Percentiles rank a stretch among this genome's conserved stretches.
Conservation (phyloP, 2,888 invertebrate genomes). For the Plagodis dolabraria region DNA sequence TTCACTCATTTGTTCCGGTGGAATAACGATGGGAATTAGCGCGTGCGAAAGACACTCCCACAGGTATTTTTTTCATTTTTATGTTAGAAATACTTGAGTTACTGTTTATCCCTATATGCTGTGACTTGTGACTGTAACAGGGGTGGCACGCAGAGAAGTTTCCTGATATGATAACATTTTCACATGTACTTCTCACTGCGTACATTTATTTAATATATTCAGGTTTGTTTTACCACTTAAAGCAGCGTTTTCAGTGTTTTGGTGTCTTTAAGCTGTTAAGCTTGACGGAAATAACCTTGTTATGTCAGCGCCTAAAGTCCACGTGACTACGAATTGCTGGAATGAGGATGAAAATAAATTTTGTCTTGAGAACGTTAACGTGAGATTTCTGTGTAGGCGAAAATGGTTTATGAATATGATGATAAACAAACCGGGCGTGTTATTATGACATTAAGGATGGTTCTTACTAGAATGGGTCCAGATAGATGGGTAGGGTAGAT, state of each 20-base stretch:
- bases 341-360: conserved; percentile 13
- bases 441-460: too few relatives aligned
- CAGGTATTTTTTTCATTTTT: too few relatives aligned
- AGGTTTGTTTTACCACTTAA: conserved; percentile 46
- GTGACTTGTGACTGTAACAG: neutral
- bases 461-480: too few relatives aligned
- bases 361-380: too few relatives aligned
- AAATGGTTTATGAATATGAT: too few relatives aligned
- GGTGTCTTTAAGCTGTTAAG: conserved; percentile 29
- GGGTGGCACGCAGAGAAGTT: conserved; percentile 41
- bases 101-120: neutral
- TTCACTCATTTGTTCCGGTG: too few relatives aligned
- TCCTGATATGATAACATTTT: conserved; percentile 59
- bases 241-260: conserved; percentile 25
- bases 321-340: conserved; percentile 6
- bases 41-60: too few relatives aligned
- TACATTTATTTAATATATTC: conserved; percentile 48
- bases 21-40: too few relatives aligned
- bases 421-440: too few relatives aligned
- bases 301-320: conserved; percentile 9
- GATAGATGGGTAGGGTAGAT: too few relatives aligned
- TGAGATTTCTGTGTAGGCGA: too few relatives aligned
- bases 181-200: conserved; percentile 45
- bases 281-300: conserved; percentile 5
- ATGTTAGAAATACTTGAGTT: neutral